Evolutionary conservation across 2,888 invertebrate species (phyloP).

Genomic region (Drosophila greeni): DNA sequence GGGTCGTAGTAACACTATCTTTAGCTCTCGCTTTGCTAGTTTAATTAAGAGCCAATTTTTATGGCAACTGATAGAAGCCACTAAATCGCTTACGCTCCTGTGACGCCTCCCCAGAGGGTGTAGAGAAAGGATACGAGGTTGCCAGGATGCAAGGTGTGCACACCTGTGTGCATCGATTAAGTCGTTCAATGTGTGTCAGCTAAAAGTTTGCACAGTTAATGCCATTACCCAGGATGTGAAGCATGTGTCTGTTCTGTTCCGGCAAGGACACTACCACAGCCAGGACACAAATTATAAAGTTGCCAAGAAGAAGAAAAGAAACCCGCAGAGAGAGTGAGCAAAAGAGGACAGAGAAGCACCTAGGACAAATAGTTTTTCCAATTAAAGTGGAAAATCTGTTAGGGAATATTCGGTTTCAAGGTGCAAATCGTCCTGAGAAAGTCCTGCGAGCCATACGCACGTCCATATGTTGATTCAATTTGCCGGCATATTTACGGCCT

Average conservation of each 20-base stretch:
- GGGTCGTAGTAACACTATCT: slow-evolving; percentile 2
- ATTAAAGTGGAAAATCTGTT: slow-evolving; percentile 16
- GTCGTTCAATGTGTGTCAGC: slow-evolving; percentile 49
- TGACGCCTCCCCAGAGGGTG: slow-evolving; percentile 14
- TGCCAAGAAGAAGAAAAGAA: slow-evolving; percentile 29
- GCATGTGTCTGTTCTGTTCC: slow-evolving; percentile 9
- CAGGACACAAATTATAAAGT: slow-evolving; percentile 48
- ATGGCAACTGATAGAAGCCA: slow-evolving; percentile 59
- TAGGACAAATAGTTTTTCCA: slow-evolving; percentile 24
- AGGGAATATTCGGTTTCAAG: background rate
- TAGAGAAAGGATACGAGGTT: background rate
- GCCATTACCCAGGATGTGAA: slow-evolving; percentile 50
- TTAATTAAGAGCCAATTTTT: slow-evolving; percentile 72
- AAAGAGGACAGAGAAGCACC: background rate
- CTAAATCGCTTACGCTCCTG: slow-evolving; percentile 52
- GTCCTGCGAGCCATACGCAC: slow-evolving; percentile 2
- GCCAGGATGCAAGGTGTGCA: slow-evolving; percentile 3
- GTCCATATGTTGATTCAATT: slow-evolving; percentile 30
- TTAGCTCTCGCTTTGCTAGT: slow-evolving; percentile 46
- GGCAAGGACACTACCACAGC: slow-evolving; percentile 26
- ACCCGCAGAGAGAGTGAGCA: background rate
- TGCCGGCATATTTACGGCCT: slow-evolving; percentile 24
- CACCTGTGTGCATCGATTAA: slow-evolving; percentile 59
- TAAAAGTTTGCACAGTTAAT: slow-evolving; percentile 62
- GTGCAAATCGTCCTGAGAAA: background rate